phyloP scores from a whole-genome alignment of 2,797 vertebrate species.

The Coluber constrictor region DNA sequence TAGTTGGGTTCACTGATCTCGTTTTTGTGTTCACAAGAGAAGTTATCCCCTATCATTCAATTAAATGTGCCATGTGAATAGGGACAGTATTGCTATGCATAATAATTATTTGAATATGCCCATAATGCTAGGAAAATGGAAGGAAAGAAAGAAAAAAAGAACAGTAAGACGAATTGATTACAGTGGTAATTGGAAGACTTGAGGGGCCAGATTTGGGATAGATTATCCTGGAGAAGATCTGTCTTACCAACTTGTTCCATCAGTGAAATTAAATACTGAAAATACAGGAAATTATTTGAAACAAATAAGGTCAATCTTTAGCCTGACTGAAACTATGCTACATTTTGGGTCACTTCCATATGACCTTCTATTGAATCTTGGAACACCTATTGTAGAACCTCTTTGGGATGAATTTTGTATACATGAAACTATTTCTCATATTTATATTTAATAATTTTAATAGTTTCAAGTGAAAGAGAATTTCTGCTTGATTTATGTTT shows the following conservation, averaged over 20 bases:
- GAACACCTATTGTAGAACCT: not conserved
- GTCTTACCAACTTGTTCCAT: not conserved
- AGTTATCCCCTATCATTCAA: not conserved
- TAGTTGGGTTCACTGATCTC: not conserved
- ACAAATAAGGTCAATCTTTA: not conserved
- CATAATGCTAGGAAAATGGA: not conserved
- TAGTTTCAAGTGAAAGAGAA: not conserved
- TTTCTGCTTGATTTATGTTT: conserved; percentile 20
- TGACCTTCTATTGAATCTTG: not conserved
- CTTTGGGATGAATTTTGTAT: not conserved
- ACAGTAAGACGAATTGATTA: not conserved
- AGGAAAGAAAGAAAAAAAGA: not conserved
- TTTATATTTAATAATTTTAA: not conserved
- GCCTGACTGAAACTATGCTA: not conserved
- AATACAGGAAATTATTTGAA: not conserved
- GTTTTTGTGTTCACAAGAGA: not conserved
- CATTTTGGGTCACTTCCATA: not conserved
- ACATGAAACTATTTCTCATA: not conserved
- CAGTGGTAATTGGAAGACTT: not conserved
- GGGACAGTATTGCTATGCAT: not conserved
- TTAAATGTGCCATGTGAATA: conserved; percentile 12
- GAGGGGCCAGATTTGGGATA: not conserved
- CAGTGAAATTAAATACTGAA: not conserved
- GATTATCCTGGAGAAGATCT: not conserved
- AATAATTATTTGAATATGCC: not conserved